A percentile compares a stretch with the other conserved stretches of the same genome.
Evolutionary conservation across 2,888 invertebrate genomes (phyloP).

Genomic region (Graphium colonna): DNA sequence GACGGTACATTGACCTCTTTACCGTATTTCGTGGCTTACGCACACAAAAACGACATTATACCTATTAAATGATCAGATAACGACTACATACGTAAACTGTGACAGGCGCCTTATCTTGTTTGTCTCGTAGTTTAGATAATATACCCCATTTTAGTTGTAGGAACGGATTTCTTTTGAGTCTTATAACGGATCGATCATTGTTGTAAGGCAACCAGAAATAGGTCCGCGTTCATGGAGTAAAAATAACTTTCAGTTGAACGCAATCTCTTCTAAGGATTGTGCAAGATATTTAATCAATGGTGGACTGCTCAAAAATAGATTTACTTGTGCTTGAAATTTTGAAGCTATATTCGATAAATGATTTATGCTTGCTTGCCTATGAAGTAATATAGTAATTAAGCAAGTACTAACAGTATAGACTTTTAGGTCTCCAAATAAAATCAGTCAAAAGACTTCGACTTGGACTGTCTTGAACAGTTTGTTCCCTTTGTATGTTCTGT

Average conservation of each 20-base stretch:
- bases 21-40: conserved; percentile 52
- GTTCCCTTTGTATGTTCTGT: conserved; percentile 6
- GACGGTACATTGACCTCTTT: conserved; percentile 66
- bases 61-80: conserved; percentile 55
- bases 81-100: conserved; percentile 42
- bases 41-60: conserved; percentile 49
- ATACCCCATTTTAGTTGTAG: conserved; percentile 25
- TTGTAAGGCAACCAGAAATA: neutral
- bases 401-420: conserved; percentile 36
- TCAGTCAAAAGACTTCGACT: conserved; percentile 6
- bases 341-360: conserved; percentile 26
- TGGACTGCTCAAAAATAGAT: conserved; percentile 26
- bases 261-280: conserved; percentile 11
- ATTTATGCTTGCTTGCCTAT: conserved; percentile 26
- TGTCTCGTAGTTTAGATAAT: conserved; percentile 45
- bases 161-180: conserved; percentile 23
- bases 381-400: conserved; percentile 41
- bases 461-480: conserved; percentile 3
- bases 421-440: conserved; percentile 22
- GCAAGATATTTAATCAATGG: conserved; percentile 13
- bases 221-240: neutral
- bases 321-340: conserved; percentile 15
- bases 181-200: neutral
- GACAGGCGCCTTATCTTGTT: conserved; percentile 55
- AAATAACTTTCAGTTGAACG: conserved; percentile 6